Percentiles rank a stretch among this genome's conserved stretches.
phyloP scores from a whole-genome alignment of 2,888 invertebrate species.

The Pseudanteris insignis region DNA sequence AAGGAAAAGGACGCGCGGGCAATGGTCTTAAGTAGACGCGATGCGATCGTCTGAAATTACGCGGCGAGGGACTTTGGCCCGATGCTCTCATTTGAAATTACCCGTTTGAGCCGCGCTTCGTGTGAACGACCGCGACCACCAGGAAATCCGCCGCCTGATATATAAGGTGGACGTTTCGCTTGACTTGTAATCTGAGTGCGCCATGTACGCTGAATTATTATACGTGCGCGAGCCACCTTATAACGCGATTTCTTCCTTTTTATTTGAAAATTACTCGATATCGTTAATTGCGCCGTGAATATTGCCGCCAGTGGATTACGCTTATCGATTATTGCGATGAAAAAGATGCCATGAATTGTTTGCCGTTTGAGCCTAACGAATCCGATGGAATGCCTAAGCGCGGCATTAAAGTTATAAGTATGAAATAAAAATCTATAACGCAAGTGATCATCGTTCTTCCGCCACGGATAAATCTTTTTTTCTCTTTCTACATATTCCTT shows the following conservation, averaged over 20 bases:
- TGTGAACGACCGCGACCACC: slow-evolving; percentile 41
- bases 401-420: too few species aligned
- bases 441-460: too few species aligned
- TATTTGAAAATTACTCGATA: slow-evolving; percentile 24
- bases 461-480: too few species aligned
- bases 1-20: slow-evolving; percentile 1
- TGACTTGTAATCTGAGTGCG: slow-evolving; percentile 33
- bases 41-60: slow-evolving; percentile 31
- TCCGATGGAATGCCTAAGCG: background rate
- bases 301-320: slow-evolving; percentile 9
- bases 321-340: slow-evolving; percentile 25
- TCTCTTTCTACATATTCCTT: too few species aligned
- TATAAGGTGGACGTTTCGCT: slow-evolving; percentile 33
- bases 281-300: slow-evolving; percentile 25
- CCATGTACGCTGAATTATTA: slow-evolving; percentile 35
- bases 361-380: slow-evolving; percentile 3
- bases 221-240: slow-evolving; percentile 21
- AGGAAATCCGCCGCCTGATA: slow-evolving; percentile 36
- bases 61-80: slow-evolving; percentile 31
- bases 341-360: slow-evolving; percentile 20
- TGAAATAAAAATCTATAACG: background rate
- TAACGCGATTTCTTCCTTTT: slow-evolving; percentile 13
- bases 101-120: slow-evolving; percentile 25
- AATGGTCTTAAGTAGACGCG: slow-evolving; percentile 21
- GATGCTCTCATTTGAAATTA: slow-evolving; percentile 39